Base-by-base conservation (phyloP, 2,113 vertebrate species). In the Pterocles burchelli region DNA sequence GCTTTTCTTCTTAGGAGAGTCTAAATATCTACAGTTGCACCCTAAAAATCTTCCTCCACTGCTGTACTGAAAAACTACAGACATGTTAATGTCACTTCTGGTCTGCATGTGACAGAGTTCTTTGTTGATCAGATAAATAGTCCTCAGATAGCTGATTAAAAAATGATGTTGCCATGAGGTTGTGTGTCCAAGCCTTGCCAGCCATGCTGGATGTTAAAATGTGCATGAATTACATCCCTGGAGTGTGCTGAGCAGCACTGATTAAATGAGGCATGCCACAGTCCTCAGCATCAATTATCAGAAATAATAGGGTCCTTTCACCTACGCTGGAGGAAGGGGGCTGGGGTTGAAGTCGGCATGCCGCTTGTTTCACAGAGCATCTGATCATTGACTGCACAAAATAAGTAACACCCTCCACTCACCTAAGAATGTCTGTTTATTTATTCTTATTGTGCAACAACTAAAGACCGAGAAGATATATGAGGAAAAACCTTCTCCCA, bases 211-310 rank as follows among this genome's bases (percentile, higher is more conserved):
- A 81, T 67, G 88, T 78, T 85, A 83, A 17, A 74, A 87, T 10
- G 61, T 48, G 81, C 86, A 67, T 85, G 96, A 94, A 87, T 93
- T 67, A 75, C 89, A 81, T 89, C 89, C 91, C 90, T 20, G 86
- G 95, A 76, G 66, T 85, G 96, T 49, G 81, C 80, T 22, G 92
- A 85, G 58, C 90, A 13, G 68, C 17, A 78, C 95, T 83, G 94
- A 96, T 91, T 88, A 92, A 85, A 94, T 57, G 92, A 96, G 98
- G 95, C 94, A 89, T 51, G 45, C 95, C 61, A 92, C 78, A 93
- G 96, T 95, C 93, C 97, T 97, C 91, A 70, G 96, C 92, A 95
- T 93, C 97, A 95, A 97, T 97, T 95, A 96, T 49, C 89, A 96
- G 96, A 77, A 94, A 96, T 77, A 95, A 96, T 68, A 57, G 96